A percentile compares a stretch with the other conserved stretches of the same genome.
Evolutionary conservation across 2,797 vertebrate genomes (phyloP).

Genomic region (Eulemur mongoz): DNA sequence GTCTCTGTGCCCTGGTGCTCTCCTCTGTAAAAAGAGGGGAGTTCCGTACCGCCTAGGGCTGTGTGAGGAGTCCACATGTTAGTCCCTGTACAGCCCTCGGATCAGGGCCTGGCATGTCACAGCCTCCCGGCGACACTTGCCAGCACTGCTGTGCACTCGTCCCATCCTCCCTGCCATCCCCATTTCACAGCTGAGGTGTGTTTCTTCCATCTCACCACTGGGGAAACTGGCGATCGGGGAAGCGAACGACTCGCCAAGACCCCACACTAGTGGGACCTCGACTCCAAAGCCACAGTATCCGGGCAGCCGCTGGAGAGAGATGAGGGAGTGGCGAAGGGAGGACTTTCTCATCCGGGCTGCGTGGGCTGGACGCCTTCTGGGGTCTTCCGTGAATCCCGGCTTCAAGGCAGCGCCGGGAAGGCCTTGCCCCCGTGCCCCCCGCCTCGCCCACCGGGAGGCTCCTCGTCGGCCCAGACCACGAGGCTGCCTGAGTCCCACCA

Average conservation of each 20-base stretch:
- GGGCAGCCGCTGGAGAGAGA: neutral
- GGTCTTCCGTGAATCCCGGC: neutral
- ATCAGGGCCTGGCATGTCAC: neutral
- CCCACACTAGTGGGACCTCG: neutral
- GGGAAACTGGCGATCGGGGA: neutral
- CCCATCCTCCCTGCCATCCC: neutral
- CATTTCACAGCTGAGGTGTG: neutral
- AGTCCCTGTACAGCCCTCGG: neutral
- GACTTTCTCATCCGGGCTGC: neutral
- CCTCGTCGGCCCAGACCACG: neutral
- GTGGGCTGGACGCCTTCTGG: neutral
- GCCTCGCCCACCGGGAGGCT: fast-evolving
- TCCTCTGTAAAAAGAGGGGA: neutral
- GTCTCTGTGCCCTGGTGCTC: neutral
- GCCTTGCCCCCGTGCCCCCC: fast-evolving
- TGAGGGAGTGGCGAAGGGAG: neutral
- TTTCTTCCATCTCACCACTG: neutral
- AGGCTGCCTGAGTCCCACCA: neutral
- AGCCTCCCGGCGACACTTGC: neutral
- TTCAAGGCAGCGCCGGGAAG: too few relatives aligned
- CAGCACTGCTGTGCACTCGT: neutral
- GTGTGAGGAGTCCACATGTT: neutral
- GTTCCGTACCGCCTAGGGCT: too few relatives aligned
- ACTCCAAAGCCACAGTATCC: neutral
- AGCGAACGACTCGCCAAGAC: neutral